These are phyloP conservation scores for Alexandromys fortis DNA, from an alignment of 2,113 vertebrate genomes.

Conservation along the genomic window DNA sequence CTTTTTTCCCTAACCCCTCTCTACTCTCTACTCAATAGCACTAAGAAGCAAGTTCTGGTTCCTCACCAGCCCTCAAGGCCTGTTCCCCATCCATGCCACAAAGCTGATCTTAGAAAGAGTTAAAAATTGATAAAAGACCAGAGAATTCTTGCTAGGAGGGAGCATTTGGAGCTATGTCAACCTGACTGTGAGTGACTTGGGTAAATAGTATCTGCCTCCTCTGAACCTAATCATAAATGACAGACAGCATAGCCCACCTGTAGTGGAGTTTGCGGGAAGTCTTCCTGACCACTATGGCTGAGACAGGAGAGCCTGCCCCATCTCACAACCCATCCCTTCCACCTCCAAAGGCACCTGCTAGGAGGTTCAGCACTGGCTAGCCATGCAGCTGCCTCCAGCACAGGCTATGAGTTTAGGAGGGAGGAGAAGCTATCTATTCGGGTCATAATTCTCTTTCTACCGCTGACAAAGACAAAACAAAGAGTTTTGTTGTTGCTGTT, in stretches of 20 bases:
- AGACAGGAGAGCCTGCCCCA: background rate
- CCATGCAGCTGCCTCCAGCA: background rate
- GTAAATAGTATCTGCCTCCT: background rate
- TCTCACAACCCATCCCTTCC: background rate
- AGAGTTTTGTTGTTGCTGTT: background rate
- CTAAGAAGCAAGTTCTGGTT: fast-evolving
- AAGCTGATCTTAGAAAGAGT: background rate
- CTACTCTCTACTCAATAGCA: background rate
- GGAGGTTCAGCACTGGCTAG: background rate
- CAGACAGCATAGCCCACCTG: background rate
- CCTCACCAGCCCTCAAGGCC: background rate
- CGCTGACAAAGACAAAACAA: background rate
- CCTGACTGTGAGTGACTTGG: background rate
- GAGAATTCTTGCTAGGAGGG: background rate
- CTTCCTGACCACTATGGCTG: background rate
- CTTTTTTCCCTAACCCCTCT: background rate
- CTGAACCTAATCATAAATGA: background rate
- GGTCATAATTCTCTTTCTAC: background rate
- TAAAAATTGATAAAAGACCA: background rate
- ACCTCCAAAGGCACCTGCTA: background rate
- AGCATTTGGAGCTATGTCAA: background rate
- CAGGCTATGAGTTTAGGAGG: too few species aligned
- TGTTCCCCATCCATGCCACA: background rate
- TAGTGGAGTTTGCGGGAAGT: fast-evolving
- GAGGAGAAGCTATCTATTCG: background rate